These are phyloP conservation scores for Malthinus flaveolus DNA, from an alignment of 2,888 invertebrate species.

Conservation along the genomic window DNA sequence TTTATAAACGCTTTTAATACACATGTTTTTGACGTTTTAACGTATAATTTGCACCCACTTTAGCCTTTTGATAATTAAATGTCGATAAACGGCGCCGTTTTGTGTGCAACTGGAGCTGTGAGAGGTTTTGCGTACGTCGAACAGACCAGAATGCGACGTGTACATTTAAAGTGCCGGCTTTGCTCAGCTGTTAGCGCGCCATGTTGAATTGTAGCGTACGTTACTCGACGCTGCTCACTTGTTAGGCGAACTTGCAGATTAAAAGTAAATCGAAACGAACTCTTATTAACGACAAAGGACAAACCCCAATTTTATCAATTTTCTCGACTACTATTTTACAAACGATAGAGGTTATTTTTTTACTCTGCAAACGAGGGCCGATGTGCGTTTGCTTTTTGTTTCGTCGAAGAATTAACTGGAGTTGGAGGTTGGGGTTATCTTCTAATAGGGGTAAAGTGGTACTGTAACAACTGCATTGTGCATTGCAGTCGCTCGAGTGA, in stretches of 20 bases:
- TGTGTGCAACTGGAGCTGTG: constrained; percentile 10
- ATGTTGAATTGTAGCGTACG: constrained; percentile 31
- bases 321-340: background rate
- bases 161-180: constrained; percentile 33
- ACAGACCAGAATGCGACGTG: constrained; percentile 24
- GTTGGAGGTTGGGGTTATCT: constrained; percentile 21
- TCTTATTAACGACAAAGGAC: too few relatives aligned
- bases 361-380: constrained; percentile 2
- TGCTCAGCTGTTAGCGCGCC: constrained; percentile 33
- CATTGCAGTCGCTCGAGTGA: constrained; percentile 32
- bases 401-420: constrained; percentile 13
- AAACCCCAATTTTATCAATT: background rate
- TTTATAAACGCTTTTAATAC: constrained; percentile 30
- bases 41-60: too few relatives aligned
- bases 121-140: constrained; percentile 17
- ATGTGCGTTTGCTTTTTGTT: constrained; percentile 5
- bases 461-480: too few relatives aligned
- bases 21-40: constrained; percentile 52
- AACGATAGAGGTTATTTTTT: background rate
- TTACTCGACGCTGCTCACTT: constrained; percentile 25
- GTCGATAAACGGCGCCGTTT: too few relatives aligned
- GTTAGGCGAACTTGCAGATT: constrained; percentile 6
- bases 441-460: constrained; percentile 15
- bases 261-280: background rate
- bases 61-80: too few relatives aligned